Evolutionary conservation across 1,140 invertebrate genomes (phyloP), one percentile per base, ranked within the genome.

Genomic region (Zaprionus camerounensis): DNA sequence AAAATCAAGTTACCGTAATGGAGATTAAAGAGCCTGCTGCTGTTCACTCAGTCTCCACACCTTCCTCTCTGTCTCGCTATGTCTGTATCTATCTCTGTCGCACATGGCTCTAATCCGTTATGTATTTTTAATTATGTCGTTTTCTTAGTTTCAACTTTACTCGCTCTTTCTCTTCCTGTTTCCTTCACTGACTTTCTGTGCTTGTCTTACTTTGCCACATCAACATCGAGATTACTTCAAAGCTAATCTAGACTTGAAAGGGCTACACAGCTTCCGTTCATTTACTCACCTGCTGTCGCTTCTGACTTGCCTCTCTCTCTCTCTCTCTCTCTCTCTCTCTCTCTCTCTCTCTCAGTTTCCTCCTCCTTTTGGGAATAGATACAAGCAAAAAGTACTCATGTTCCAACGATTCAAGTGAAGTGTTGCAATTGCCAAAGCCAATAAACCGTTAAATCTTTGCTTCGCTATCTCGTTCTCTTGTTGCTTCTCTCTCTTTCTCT

Each of bases 1-100:
- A 51, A 24, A 51, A 51, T 51, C 46, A 51, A 51, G 46, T 51
- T 51, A 51, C 46, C 46, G 22, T 51, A 20, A 51, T 20, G 17
- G 46, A 51, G 41, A 46, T 46, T 46, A 46, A 46, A 46, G 41
- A 46, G 41, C 41, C 38, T 41, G 36, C 36, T 38, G 4, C 15
- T 13, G 13, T 13, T 15, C 44, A n/a, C 41, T 17, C 17, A 11
- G 2, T 1, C 20, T 49, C 7, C 44, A 20, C 17, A 20, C 17
- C 11, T 15, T 5, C 5, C 17, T 49, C 44, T 22, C 13, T 7
- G 22, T 9, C 17, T 20, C 5, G 7, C 17, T 11, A 3, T 22
- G 9, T 13, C 46, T 13, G 5, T 3, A 2, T 46, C n/a, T n/a
- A 1, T 20, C 7, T 46, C 41, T 46, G 6, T n/a, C 7, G n/a